A percentile compares a stretch with the other conserved stretches of the same genome.
These are phyloP conservation scores for Erebia aethiops DNA, from an alignment of 2,888 invertebrate genomes.

Conservation along the genomic window DNA sequence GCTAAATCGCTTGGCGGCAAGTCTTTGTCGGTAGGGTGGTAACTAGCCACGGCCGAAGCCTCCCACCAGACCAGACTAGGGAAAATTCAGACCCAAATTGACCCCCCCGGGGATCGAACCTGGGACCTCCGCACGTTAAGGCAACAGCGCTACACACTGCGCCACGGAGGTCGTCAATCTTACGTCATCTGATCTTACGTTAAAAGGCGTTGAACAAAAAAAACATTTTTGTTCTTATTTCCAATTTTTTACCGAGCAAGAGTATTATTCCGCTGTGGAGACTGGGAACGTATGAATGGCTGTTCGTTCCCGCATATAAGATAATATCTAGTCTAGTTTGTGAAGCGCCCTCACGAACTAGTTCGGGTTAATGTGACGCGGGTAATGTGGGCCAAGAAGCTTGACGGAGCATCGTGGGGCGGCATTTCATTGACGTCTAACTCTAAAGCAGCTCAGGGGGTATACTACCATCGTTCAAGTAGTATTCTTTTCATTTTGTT, in stretches of 20 bases:
- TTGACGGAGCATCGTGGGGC: constrained; percentile 21
- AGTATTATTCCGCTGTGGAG: not conserved
- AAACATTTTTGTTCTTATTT: not conserved
- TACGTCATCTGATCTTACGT: not conserved
- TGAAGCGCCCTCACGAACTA: constrained; percentile 22
- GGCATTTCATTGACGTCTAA: constrained; percentile 7
- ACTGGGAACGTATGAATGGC: constrained; percentile 7
- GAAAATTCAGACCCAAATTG: too few relatives aligned
- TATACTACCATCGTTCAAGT: too few relatives aligned
- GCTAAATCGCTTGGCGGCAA: too few relatives aligned
- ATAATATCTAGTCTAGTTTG: constrained; percentile 26
- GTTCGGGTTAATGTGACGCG: constrained; percentile 31
- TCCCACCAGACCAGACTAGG: too few relatives aligned
- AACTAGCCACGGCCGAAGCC: too few relatives aligned
- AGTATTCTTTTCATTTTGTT: too few relatives aligned
- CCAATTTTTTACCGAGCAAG: constrained; percentile 3
- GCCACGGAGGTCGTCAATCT: too few relatives aligned
- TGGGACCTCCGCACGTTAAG: too few relatives aligned
- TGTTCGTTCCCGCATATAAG: constrained; percentile 11
- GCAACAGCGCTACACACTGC: too few relatives aligned
- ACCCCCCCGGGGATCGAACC: too few relatives aligned
- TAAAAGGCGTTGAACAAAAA: not conserved
- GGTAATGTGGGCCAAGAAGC: constrained; percentile 34
- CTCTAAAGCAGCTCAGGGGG: not conserved
- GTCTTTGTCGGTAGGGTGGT: too few relatives aligned